Evolutionary conservation across 1,140 invertebrate genomes (phyloP), one percentile per base, ranked within the genome.

Genomic region (Drosophila neocordata): DNA sequence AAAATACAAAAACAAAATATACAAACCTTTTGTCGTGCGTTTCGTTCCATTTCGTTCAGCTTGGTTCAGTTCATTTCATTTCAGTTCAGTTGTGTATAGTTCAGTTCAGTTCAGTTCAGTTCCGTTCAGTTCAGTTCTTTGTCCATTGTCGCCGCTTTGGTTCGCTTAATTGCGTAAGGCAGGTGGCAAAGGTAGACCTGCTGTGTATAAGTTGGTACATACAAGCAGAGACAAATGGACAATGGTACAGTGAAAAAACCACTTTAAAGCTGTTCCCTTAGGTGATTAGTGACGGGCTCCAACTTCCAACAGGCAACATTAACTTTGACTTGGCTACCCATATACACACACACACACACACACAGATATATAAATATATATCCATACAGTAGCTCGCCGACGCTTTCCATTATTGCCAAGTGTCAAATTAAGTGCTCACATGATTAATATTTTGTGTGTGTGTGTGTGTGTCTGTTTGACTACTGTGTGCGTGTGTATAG

Each of bases 381-480:
- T 31, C 27, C 5, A 31, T 31, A 71, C 76, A 61, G 72, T 67
- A 78, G 76, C 73, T 58, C 57, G 69, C 65, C 72, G 27, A 31
- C 27, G 76, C 76, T 83, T 88, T 88, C 76, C 79, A 88, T 83
- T 88, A 88, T 88, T 78, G 83, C 84, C 76, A 83, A 88, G 83
- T 88, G 83, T 88, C 83, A 88, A 88, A 83, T 88, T 77, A 88
- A 88, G 83, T 88, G 83, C 83, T 79, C 79, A 69, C 76, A 88
- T 88, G 83, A 88, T 88, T 88, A 88, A 88, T 87, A 82, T 88
- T 83, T 76, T 57, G 57, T 57, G 64, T 81, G 73, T 87, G 6
- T 31, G 27, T 31, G 27, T 57, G 64, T 81, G 73, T 87, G 6
- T 31, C 4, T 31, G 27, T 31, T 1, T 31, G 5, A 24, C 22